phyloP scores from a whole-genome alignment of 2,888 invertebrate species.

The Stenichneumon culpator region DNA sequence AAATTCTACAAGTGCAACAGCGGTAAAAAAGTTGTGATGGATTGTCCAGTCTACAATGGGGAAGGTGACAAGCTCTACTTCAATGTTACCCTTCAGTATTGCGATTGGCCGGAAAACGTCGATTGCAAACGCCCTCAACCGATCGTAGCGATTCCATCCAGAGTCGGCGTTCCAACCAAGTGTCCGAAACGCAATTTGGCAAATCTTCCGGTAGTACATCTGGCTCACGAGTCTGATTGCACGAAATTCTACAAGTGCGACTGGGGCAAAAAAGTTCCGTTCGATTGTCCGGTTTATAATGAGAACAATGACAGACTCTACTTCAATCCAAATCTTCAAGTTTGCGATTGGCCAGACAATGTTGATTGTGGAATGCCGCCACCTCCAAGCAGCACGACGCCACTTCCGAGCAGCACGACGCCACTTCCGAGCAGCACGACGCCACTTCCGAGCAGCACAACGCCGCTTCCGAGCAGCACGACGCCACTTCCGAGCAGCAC shows the following conservation, averaged over 20 bases:
- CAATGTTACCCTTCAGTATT: too few species aligned
- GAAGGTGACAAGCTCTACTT: too few species aligned
- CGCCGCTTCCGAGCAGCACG: too few species aligned
- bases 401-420: too few species aligned
- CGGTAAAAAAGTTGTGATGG: too few species aligned
- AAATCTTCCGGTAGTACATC: conserved; percentile 38
- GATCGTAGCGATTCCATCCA: neutral
- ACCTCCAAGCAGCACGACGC: too few species aligned
- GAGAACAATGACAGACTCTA: conserved; percentile 39
- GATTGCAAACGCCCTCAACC: conserved; percentile 55
- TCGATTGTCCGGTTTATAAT: conserved; percentile 65
- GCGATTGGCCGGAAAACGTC: conserved; percentile 36
- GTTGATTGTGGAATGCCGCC: too few species aligned
- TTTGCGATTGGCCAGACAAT: conserved; percentile 67
- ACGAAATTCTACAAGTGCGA: conserved; percentile 74
- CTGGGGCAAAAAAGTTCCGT: conserved; percentile 50
- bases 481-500: too few species aligned
- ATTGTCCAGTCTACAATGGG: too few species aligned
- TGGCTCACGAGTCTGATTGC: conserved; percentile 70
- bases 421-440: too few species aligned
- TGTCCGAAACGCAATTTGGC: conserved; percentile 63
- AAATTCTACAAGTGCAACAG: too few species aligned
- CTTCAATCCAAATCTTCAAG: conserved; percentile 61
- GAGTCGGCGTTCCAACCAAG: conserved; percentile 36
- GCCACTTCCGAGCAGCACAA: too few species aligned